Evolutionary conservation across 2,113 vertebrate species (phyloP), one percentile per base, ranked within the genome.

Genomic region (Neogobius melanostomus): DNA sequence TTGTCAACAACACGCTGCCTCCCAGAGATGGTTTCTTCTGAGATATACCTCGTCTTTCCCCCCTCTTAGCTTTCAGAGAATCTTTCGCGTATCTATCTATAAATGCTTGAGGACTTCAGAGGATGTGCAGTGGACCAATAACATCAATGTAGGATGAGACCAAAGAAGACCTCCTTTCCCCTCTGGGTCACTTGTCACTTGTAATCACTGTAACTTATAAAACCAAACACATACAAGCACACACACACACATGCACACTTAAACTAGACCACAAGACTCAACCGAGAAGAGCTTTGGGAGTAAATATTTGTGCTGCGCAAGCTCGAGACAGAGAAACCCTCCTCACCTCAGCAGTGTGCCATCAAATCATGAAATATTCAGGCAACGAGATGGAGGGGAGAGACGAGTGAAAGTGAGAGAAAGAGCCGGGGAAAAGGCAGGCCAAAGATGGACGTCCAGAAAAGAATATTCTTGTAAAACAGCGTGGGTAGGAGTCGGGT

Each of bases 361-460:
- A 91, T 86, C 90, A 92, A 91, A 70, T 85, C 93, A 97, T 99
- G 88, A 98, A 98, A 98, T 95, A 98, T 99, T 96, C 94, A 99
- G 81, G 80, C 76, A 62, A 70, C 48, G 71, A 76, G 78, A 82
- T 10, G 65, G 68, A 65, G 76, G 73, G 52, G 49, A 68, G 48
- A 79, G 71, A 71, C 72, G 64, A 28, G 73, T 80, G 79, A 80
- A 68, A 53, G 76, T 45, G 72, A 70, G 75, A 68, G 71, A 62
- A 69, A 71, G 42, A 66, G 28, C 28, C 28, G 68, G 63, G 76
- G 75, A 50, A 21, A 62, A 68, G 65, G 61, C 75, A 69, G 76
- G 83, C 82, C 80, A 82, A 71, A 87, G 77, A 85, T 70, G 64
- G 86, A 87, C 71, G 7, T 71, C 69, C 68, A 66, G 67, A 47